Percentiles rank a stretch among this genome's conserved stretches.
Conservation (phyloP, 2,888 invertebrate genomes). For the Tortrix viridana region DNA sequence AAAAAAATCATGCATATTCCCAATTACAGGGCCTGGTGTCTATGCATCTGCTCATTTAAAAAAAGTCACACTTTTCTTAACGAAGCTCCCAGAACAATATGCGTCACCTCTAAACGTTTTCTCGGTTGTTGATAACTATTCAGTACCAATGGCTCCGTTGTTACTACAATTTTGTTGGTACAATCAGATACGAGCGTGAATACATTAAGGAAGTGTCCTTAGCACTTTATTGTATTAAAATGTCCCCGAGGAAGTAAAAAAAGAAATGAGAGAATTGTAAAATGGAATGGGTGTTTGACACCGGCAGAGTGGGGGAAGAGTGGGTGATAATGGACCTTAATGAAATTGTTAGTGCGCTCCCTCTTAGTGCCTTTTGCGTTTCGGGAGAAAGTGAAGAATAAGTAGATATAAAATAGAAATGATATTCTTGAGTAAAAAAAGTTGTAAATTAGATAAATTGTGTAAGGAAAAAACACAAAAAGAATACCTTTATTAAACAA, state of each 20-base stretch:
- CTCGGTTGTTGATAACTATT: neutral
- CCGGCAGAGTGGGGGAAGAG: slow-evolving; percentile 7
- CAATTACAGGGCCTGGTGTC: no score
- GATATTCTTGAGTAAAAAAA: no score
- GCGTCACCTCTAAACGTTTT: slow-evolving; percentile 9
- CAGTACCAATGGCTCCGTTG: no score
- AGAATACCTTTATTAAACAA: no score
- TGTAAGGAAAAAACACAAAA: no score
- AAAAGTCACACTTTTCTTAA: no score
- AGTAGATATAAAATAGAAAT: neutral
- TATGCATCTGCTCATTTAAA: no score
- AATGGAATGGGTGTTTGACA: slow-evolving; percentile 23
- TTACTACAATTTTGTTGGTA: no score
- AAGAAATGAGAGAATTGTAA: neutral
- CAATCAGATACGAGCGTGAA: no score
- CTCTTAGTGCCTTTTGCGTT: slow-evolving; percentile 7
- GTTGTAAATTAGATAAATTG: no score
- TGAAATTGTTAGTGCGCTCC: slow-evolving; percentile 24
- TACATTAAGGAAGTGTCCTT: slow-evolving; percentile 4
- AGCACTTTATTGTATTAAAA: slow-evolving; percentile 33
- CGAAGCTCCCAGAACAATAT: no score
- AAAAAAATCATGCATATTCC: no score
- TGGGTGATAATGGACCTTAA: slow-evolving; percentile 28
- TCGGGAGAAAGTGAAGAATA: neutral
- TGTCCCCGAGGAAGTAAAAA: neutral